These are phyloP conservation scores for Enteromius afrohamiltoni DNA, from an alignment of 2,797 vertebrate genomes.

Conservation along the genomic window DNA sequence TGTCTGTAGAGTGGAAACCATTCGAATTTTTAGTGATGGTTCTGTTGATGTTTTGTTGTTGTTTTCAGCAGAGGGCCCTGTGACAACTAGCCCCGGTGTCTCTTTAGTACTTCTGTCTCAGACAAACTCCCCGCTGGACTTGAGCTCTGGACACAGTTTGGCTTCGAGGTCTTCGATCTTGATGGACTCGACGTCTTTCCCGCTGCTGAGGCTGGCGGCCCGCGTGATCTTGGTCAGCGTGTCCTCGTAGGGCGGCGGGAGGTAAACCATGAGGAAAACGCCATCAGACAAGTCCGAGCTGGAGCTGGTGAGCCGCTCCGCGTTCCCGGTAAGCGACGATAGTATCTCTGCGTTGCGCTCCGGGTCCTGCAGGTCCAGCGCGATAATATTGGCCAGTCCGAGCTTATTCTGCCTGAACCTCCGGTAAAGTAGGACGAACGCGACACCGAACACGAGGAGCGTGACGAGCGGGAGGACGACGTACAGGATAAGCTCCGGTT, in stretches of 20 bases:
- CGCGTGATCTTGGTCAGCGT: slow-evolving; percentile 79
- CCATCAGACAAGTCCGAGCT: slow-evolving; percentile 75
- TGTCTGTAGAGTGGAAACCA: neutral
- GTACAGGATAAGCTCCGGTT: slow-evolving; percentile 65
- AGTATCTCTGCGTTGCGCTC: slow-evolving; percentile 71
- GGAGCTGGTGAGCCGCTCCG: slow-evolving; percentile 70
- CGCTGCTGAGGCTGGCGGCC: slow-evolving; percentile 76
- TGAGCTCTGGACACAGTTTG: slow-evolving; percentile 70
- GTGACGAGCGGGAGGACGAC: slow-evolving; percentile 61
- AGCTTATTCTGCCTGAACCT: slow-evolving; percentile 67
- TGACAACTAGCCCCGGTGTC: slow-evolving; percentile 13
- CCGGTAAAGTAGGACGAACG: slow-evolving; percentile 61
- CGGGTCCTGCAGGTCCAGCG: slow-evolving; percentile 68
- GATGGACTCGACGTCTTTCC: slow-evolving; percentile 71
- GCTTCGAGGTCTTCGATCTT: slow-evolving; percentile 73
- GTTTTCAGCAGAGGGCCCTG: neutral
- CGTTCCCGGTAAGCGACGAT: slow-evolving; percentile 70
- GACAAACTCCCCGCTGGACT: slow-evolving; percentile 62
- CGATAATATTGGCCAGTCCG: slow-evolving; percentile 67
- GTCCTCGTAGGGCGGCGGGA: slow-evolving; percentile 87
- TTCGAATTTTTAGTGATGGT: neutral
- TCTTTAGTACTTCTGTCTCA: slow-evolving; percentile 42
- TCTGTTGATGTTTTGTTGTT: neutral
- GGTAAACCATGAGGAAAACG: slow-evolving; percentile 78
- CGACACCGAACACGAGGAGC: slow-evolving; percentile 63